phyloP scores from a whole-genome alignment of 2,888 invertebrate genomes.

The Coronaproctus castanopsis region DNA sequence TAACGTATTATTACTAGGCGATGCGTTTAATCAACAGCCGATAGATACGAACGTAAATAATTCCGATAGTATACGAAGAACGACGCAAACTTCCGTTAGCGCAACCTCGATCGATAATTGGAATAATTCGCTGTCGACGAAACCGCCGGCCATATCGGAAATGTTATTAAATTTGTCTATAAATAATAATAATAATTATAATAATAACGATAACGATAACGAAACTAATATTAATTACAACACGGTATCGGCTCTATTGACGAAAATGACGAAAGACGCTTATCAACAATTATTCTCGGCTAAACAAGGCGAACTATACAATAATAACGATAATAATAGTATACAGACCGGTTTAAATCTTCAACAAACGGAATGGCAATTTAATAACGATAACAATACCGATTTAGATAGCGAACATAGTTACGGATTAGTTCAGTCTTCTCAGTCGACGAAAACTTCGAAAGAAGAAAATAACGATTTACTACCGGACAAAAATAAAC shows the following conservation, averaged over 20 bases:
- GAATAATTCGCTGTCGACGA: neutral
- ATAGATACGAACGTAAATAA: neutral
- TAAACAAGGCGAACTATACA: constrained; percentile 6
- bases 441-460: constrained; percentile 5
- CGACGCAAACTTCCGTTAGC: neutral
- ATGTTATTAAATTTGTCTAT: constrained; percentile 3
- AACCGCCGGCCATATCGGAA: constrained; percentile 4
- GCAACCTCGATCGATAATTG: neutral
- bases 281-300: constrained; percentile 31
- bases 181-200: neutral
- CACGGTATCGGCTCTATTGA: constrained; percentile 36
- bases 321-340: neutral
- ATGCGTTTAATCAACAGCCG: too few species aligned
- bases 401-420: constrained; percentile 42
- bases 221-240: constrained; percentile 14
- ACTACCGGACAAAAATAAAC: constrained; percentile 11
- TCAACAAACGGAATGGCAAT: neutral
- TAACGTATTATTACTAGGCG: too few species aligned
- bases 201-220: constrained; percentile 20
- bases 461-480: constrained; percentile 4
- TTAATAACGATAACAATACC: constrained; percentile 23
- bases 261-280: constrained; percentile 43
- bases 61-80: neutral
- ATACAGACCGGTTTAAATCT: neutral
- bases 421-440: constrained; percentile 27